Evolutionary conservation across 2,113 vertebrate species (phyloP), one percentile per base, ranked within the genome.

Genomic region (Oryzias melastigma): DNA sequence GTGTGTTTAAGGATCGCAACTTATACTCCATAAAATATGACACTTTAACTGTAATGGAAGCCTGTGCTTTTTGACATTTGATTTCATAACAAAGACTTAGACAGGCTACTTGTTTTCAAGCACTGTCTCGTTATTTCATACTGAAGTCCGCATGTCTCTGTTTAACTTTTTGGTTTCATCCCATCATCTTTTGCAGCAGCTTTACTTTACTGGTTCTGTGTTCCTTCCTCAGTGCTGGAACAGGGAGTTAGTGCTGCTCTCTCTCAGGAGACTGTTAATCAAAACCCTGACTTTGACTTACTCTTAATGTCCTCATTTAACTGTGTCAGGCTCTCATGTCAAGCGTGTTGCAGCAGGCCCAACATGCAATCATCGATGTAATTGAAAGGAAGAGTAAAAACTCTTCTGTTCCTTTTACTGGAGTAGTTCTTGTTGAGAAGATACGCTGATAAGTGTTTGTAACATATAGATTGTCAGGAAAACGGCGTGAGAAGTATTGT

Each of bases 231-330:
- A 74, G 64, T 6, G 1, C 17, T 58, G 47, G 47, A 29, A n/a
- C 62, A 27, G 58, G 58, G 54, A 60, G 62, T 81, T 63, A 73
- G 61, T 18, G 4, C 46, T 71, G 68, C 58, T 73, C 24, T 29
- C 68, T 80, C 66, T 49, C 60, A 52, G n/a, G n/a, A 53, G 58
- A 67, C 73, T 71, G 62, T 82, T 75, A 68, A 84, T 77, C 71
- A 83, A 75, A 71, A 35, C 29, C 29, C 27, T 0, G 70, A 72
- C 54, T 65, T 56, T 52, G 53, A 62, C 17, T 65, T 41, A 35
- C 29, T 58, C 35, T 58, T 58, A 51, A 78, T 68, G 41, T 44
- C 29, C 52, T 53, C 58, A 51, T 40, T 76, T 77, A 57, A 62
- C 45, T 62, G 16, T 17, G 44, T 40, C 43, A 57, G 45, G 20